Conservation (phyloP, 2,888 invertebrate species). For the Agriotes lineatus region DNA sequence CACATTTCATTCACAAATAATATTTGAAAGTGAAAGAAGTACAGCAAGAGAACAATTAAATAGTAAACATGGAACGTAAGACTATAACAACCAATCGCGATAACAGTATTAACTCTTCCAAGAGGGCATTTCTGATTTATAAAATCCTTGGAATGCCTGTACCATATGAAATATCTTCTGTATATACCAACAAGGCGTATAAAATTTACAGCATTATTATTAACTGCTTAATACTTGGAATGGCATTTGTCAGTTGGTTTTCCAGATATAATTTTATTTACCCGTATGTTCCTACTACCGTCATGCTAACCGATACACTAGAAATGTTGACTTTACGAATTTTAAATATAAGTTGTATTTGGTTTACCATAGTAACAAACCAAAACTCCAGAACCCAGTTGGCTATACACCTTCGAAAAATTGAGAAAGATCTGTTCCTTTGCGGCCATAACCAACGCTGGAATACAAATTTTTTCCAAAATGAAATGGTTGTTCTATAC, state of each 20-base stretch:
- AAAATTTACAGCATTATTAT: neutral
- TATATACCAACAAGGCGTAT: neutral
- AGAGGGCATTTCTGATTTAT: neutral
- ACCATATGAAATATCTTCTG: neutral
- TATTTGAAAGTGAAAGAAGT: no score
- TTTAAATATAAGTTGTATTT: neutral
- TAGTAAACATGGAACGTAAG: no score
- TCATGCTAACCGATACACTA: neutral
- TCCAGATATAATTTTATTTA: neutral
- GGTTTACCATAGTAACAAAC: neutral
- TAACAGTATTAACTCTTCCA: no score
- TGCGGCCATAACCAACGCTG: neutral
- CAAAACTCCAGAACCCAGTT: neutral
- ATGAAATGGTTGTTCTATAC: neutral
- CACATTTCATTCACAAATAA: no score
- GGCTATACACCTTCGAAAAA: neutral
- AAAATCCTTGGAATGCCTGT: neutral
- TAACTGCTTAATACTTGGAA: neutral
- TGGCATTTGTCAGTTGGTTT: neutral
- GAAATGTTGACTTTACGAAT: neutral
- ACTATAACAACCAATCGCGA: no score
- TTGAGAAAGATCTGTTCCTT: neutral
- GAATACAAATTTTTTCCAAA: neutral
- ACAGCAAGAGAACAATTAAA: no score
- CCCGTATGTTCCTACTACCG: neutral